Evolutionary conservation across 2,888 invertebrate species (phyloP).

Genomic region (Celastrina argiolus): DNA sequence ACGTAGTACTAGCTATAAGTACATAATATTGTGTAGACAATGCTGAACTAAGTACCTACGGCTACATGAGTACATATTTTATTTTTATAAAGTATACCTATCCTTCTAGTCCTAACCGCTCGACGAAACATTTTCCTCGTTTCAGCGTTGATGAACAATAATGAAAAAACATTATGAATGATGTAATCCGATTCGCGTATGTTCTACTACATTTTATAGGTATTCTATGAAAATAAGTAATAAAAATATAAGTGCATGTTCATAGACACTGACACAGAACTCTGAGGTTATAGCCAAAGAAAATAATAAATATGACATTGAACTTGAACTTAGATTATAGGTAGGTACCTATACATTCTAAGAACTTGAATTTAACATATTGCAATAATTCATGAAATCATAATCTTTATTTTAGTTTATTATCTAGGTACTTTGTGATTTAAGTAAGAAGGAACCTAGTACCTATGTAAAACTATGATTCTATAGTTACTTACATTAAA

Average conservation of each 20-base stretch:
- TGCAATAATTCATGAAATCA: too few species aligned
- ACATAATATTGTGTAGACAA: too few species aligned
- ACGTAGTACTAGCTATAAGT: not conserved
- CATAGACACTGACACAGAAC: too few species aligned
- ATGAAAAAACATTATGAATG: not conserved
- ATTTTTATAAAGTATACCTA: too few species aligned
- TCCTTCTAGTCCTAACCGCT: not conserved
- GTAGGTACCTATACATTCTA: too few species aligned
- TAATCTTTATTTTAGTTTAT: too few species aligned
- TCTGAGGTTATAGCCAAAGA: not conserved
- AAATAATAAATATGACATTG: not conserved
- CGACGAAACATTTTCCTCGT: not conserved
- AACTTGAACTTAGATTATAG: not conserved
- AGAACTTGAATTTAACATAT: too few species aligned
- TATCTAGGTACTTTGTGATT: too few species aligned
- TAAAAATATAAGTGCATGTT: not conserved
- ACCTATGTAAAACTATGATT: too few species aligned
- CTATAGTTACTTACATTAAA: too few species aligned
- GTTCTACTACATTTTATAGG: not conserved
- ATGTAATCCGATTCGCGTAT: not conserved
- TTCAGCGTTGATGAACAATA: not conserved
- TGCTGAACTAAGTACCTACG: too few species aligned
- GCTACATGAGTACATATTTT: not conserved
- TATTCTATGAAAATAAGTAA: not conserved
- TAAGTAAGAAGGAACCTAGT: too few species aligned